Conservation (phyloP, 1,140 invertebrate genomes). For the Drosophila tsacasi region DNA sequence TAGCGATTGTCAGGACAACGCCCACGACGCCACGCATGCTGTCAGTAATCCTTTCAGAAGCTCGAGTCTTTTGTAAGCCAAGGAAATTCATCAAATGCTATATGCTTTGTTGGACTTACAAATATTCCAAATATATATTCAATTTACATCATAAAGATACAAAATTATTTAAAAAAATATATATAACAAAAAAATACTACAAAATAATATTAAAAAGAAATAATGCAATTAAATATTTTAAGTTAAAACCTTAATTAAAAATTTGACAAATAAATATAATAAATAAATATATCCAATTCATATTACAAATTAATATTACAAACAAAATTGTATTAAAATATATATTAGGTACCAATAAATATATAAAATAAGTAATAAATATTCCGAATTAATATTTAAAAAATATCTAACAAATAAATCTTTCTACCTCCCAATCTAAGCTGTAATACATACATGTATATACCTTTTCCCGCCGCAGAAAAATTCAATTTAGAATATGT, state of each 20-base stretch:
- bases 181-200: neutral
- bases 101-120: neutral
- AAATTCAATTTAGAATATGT: constrained; percentile 38
- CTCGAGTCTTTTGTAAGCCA: neutral
- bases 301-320: neutral
- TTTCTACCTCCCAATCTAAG: neutral
- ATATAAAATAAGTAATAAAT: too few relatives aligned
- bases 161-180: neutral
- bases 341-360: neutral
- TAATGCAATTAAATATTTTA: neutral
- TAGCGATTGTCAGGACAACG: neutral
- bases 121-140: too few relatives aligned
- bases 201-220: neutral
- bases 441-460: neutral
- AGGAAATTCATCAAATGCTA: neutral
- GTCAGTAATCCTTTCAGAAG: constrained; percentile 1
- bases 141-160: too few relatives aligned
- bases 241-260: neutral
- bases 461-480: neutral
- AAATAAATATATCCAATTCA: neutral
- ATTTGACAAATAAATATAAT: neutral
- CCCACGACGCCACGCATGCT: neutral
- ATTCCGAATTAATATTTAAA: too few relatives aligned
- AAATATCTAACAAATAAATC: neutral
- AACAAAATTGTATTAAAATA: too few relatives aligned